phyloP scores from a whole-genome alignment of 2,797 vertebrate genomes.

The Cossypha niveicapilla region DNA sequence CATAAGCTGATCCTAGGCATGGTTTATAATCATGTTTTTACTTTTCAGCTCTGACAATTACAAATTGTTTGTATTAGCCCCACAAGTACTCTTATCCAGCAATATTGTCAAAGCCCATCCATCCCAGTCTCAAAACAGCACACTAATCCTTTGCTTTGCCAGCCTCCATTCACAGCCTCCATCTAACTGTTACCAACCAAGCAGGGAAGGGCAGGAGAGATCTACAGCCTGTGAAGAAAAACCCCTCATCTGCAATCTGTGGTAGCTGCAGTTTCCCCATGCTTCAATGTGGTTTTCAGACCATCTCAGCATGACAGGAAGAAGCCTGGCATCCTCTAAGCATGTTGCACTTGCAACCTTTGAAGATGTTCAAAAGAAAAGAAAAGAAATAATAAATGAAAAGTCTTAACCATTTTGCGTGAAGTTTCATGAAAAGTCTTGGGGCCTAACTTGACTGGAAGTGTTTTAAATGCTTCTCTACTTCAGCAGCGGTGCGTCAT shows the following conservation, averaged over 20 bases:
- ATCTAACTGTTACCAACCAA: not conserved
- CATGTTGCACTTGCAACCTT: slow-evolving; percentile 23
- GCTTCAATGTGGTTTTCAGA: slow-evolving; percentile 29
- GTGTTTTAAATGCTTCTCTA: slow-evolving; percentile 44
- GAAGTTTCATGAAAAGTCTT: slow-evolving; percentile 16
- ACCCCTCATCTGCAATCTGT: not conserved
- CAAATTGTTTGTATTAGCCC: slow-evolving; percentile 44
- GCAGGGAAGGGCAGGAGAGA: not conserved
- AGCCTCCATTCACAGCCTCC: not conserved
- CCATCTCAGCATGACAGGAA: slow-evolving; percentile 1
- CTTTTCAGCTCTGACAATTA: slow-evolving; percentile 42
- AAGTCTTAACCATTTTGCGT: not conserved
- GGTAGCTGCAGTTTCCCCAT: not conserved
- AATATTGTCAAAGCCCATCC: not conserved
- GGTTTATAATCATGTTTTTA: slow-evolving; percentile 51
- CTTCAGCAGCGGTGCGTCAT: slow-evolving; percentile 18
- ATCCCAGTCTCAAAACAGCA: not conserved
- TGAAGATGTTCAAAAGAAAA: slow-evolving; percentile 52
- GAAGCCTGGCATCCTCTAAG: not conserved
- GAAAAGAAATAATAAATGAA: not conserved
- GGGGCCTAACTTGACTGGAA: slow-evolving; percentile 24
- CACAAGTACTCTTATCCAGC: not conserved
- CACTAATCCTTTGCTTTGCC: not conserved
- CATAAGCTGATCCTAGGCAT: slow-evolving; percentile 18
- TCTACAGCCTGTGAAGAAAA: not conserved